Percentiles rank a stretch among this genome's conserved stretches.
These are phyloP conservation scores for Prionailurus bengalensis DNA, from an alignment of 2,113 vertebrate species.

Conservation along the genomic window DNA sequence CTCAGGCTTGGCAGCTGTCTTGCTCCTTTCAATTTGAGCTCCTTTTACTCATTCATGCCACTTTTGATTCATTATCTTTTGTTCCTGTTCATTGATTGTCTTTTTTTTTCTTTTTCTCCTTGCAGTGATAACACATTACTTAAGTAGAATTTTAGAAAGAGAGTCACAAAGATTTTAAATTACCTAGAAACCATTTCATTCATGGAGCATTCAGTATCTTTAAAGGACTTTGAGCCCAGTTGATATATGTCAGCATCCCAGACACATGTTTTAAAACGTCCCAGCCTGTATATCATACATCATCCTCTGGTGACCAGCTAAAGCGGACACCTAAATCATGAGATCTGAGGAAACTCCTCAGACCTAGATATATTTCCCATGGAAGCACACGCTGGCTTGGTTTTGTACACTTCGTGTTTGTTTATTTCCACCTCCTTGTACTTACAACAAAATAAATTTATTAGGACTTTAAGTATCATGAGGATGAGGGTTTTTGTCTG, in stretches of 20 bases:
- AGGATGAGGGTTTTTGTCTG: not conserved
- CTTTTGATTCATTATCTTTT: constrained; percentile 51
- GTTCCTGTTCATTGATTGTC: not conserved
- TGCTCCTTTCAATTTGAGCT: not conserved
- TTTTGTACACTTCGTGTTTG: not conserved
- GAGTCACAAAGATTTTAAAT: constrained; percentile 13
- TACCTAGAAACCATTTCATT: not conserved
- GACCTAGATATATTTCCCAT: not conserved
- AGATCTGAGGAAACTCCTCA: not conserved
- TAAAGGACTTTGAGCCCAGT: not conserved
- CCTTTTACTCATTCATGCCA: not conserved
- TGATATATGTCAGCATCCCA: not conserved
- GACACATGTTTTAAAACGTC: not conserved
- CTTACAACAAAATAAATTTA: not conserved
- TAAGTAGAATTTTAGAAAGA: constrained; percentile 17
- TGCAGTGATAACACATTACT: not conserved
- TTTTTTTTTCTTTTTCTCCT: not conserved
- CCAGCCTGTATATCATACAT: not conserved
- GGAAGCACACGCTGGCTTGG: not conserved
- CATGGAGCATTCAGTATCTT: not conserved
- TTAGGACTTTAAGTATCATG: not conserved
- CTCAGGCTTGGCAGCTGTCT: not conserved
- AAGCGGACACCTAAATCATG: not conserved
- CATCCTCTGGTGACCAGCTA: not conserved
- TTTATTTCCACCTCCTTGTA: not conserved